phyloP scores from a whole-genome alignment of 2,113 vertebrate species.

The Cnemophilus loriae region DNA sequence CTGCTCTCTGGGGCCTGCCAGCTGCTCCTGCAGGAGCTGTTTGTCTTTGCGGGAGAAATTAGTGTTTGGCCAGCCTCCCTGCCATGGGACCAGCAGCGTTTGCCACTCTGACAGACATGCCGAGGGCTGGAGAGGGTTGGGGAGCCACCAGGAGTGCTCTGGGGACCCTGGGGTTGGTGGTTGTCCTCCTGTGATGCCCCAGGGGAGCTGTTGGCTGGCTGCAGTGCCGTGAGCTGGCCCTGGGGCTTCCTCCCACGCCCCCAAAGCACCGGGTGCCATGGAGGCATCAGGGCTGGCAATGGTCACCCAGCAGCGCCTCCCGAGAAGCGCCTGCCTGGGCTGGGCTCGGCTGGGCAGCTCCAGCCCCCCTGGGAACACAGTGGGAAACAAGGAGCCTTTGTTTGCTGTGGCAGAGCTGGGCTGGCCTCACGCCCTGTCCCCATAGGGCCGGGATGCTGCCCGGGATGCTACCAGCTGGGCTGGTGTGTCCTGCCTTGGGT shows the following conservation, averaged over 20 bases:
- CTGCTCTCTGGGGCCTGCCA: neutral
- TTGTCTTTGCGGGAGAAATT: neutral
- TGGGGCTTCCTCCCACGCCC: neutral
- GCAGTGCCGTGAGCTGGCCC: rapidly evolving
- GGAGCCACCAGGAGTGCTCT: neutral
- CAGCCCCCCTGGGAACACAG: neutral
- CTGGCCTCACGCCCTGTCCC: neutral
- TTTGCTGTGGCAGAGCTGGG: neutral
- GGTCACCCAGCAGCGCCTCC: rapidly evolving
- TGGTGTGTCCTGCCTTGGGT: neutral
- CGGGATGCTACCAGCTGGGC: no score
- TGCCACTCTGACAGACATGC: rapidly evolving
- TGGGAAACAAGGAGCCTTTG: conserved; percentile 14
- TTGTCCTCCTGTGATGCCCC: neutral
- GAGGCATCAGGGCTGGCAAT: neutral
- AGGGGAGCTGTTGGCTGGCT: neutral
- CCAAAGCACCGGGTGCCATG: rapidly evolving
- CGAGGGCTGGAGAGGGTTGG: neutral
- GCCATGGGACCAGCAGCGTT: rapidly evolving
- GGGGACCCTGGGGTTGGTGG: neutral
- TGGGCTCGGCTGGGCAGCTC: neutral
- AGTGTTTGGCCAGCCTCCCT: neutral
- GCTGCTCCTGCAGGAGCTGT: neutral
- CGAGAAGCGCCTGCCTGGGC: neutral
- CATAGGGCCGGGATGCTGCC: neutral